Evolutionary conservation across 2,888 invertebrate species (phyloP).

Genomic region (Gnatocerus cornutus): DNA sequence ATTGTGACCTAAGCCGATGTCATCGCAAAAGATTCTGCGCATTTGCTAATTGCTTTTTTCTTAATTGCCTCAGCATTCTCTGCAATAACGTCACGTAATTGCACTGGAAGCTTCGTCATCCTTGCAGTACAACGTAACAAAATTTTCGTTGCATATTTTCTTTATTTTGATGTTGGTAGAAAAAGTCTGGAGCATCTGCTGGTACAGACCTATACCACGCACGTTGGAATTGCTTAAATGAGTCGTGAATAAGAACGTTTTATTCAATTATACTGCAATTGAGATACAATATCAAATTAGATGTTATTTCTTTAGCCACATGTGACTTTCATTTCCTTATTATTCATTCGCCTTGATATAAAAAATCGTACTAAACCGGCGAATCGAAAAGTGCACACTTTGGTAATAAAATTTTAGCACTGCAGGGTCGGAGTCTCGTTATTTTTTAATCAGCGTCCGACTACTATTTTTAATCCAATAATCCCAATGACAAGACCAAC

Average conservation of each 20-base stretch:
- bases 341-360: not conserved
- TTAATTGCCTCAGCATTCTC: not conserved
- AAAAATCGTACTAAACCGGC: not conserved
- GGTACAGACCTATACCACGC: conserved; percentile 12
- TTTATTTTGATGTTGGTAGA: no score
- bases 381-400: not conserved
- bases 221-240: conserved; percentile 38
- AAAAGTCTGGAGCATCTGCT: not conserved
- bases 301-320: conserved; percentile 26
- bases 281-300: conserved; percentile 48
- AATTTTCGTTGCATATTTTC: no score
- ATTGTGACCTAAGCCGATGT: conserved; percentile 1
- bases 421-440: no score
- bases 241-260: conserved; percentile 42
- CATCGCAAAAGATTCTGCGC: not conserved
- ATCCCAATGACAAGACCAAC: conserved; percentile 45
- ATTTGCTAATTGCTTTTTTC: conserved; percentile 2
- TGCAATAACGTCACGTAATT: not conserved
- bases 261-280: conserved; percentile 47
- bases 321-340: conserved; percentile 18
- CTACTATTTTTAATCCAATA: conserved; percentile 42
- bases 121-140: no score
- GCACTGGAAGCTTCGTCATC: not conserved
- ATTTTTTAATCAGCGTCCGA: not conserved
- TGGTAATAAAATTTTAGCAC: no score